Evolutionary conservation across 2,113 vertebrate species (phyloP), one percentile per base, ranked within the genome.

Genomic region (Dunckerocampus dactyliophorus): DNA sequence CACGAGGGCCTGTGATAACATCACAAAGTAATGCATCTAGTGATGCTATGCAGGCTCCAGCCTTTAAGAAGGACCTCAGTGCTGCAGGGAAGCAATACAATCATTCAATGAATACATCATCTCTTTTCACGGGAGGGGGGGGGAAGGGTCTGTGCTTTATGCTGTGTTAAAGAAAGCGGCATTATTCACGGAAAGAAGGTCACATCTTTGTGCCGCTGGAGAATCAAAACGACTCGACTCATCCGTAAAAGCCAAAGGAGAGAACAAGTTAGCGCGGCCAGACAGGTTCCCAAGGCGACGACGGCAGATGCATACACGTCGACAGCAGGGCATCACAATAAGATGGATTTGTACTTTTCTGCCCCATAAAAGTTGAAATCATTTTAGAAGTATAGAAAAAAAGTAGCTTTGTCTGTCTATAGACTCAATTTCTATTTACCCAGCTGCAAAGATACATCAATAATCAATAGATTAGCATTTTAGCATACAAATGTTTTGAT

Each of bases 21-120:
- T 81, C 85, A 85, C 87, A 85, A 77, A 87, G 83, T 72, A 80
- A 84, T 84, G 83, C 87, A 85, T 85, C 83, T 84, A 81, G 87
- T 78, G 85, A 88, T 85, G 88, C 83, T 84, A 88, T 86, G 74
- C 53, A 69, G 34, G 67, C 79, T 79, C 46, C 13, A 70, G 84
- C 73, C 59, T 82, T 63, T 66, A 82, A 82, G 22, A 65, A 68
- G 67, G 64, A 79, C 70, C 72, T 77, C 66, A 71, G 72, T 62
- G 74, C 76, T 72, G 74, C 54, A 22, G 68, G 58, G 75, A 65
- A 59, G 77, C 72, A 74, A 76, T 47, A 43, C 63, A 58, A 48
- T 49, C 66, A 13, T 63, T 65, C 62, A 70, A 54, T 74, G 76
- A 74, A 74, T 69, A 48, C 47, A 37, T 56, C 28, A 62, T 74